These are phyloP conservation scores for Odontamblyopus rebecca DNA, from an alignment of 2,797 vertebrate species.

Conservation along the genomic window DNA sequence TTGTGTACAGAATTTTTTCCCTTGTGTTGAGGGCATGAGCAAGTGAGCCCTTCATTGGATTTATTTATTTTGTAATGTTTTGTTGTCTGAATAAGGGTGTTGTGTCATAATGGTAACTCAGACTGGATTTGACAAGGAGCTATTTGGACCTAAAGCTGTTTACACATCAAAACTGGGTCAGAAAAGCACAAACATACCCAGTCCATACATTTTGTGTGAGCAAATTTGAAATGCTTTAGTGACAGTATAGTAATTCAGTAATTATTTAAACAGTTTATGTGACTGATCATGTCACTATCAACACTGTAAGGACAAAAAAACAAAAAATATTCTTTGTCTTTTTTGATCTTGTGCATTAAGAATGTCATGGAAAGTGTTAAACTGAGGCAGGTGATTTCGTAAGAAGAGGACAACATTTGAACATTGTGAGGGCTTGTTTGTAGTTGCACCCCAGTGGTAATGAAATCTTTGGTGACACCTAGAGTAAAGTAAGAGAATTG, in stretches of 20 bases:
- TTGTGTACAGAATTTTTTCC: constrained; percentile 28
- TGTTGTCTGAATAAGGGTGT: background rate
- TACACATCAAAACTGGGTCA: constrained; percentile 64
- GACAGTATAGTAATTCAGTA: constrained; percentile 14
- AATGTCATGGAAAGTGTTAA: background rate
- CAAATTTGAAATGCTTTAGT: constrained; percentile 27
- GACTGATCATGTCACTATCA: background rate
- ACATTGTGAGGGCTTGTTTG: background rate
- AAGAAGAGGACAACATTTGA: background rate
- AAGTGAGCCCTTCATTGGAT: constrained; percentile 3
- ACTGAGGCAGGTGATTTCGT: background rate
- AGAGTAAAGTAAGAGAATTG: constrained; percentile 47
- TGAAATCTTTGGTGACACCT: constrained; percentile 62
- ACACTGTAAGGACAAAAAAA: background rate
- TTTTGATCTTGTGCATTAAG: background rate
- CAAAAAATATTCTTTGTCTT: background rate
- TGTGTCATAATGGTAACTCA: constrained; percentile 36
- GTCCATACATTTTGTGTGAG: background rate
- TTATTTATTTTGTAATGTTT: constrained; percentile 31
- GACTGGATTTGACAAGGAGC: constrained; percentile 41
- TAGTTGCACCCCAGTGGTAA: constrained; percentile 6
- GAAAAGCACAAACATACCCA: constrained; percentile 21
- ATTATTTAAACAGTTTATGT: constrained; percentile 13
- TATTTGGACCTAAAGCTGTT: constrained; percentile 64
- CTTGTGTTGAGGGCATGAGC: background rate